Percentiles rank a stretch among this genome's conserved stretches.
Evolutionary conservation across 2,797 vertebrate genomes (phyloP).

Genomic region (Takifugu rubripes): DNA sequence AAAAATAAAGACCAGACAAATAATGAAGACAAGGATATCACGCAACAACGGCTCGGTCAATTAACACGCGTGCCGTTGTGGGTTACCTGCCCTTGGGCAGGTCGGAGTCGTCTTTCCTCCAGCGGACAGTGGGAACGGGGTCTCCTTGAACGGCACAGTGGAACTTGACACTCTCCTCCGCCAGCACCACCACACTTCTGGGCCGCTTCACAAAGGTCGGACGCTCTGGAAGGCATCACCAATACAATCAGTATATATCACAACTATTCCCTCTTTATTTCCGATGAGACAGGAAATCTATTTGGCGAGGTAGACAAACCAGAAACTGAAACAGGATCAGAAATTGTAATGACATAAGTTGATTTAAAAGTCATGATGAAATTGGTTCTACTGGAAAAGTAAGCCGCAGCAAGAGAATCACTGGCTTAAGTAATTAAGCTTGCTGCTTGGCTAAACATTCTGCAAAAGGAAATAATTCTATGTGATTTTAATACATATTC

Average conservation of each 20-base stretch:
- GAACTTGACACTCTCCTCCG: constrained; percentile 88
- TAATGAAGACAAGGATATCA: constrained; percentile 27
- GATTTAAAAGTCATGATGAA: too few species aligned
- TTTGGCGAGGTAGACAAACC: too few species aligned
- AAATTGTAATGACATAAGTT: too few species aligned
- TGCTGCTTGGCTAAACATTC: too few species aligned
- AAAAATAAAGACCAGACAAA: constrained; percentile 1
- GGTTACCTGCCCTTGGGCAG: constrained; percentile 87
- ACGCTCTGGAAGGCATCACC: constrained; percentile 75
- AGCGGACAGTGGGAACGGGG: constrained; percentile 89
- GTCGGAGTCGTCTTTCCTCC: constrained; percentile 92
- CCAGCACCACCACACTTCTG: constrained; percentile 84
- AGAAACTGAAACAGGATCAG: too few species aligned
- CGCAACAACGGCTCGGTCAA: constrained; percentile 21
- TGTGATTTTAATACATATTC: too few species aligned
- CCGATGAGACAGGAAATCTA: too few species aligned
- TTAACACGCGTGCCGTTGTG: constrained; percentile 36
- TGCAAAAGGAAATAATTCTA: too few species aligned
- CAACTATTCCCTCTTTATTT: too few species aligned
- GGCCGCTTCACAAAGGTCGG: constrained; percentile 91
- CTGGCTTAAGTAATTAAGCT: too few species aligned
- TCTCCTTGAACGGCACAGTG: constrained; percentile 90
- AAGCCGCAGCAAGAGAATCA: too few species aligned
- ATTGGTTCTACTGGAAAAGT: too few species aligned
- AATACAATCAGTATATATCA: not conserved